Evolutionary conservation across 2,888 invertebrate genomes (phyloP).

Genomic region (Eucera pruinosa): DNA sequence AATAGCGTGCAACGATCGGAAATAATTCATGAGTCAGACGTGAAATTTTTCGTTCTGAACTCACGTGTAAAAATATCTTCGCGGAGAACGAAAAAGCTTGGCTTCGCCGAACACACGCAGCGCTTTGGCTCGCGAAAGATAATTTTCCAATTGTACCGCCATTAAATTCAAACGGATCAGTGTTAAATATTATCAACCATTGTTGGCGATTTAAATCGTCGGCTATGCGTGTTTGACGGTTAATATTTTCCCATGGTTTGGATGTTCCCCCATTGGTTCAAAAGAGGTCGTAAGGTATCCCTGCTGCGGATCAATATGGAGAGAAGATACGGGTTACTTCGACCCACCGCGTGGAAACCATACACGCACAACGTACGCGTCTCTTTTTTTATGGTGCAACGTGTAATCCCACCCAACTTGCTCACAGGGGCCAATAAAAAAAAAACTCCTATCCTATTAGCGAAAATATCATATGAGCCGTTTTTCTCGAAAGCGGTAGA

Average conservation of each 20-base stretch:
- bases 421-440: too few species aligned
- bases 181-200: neutral
- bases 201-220: neutral
- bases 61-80: conserved; percentile 41
- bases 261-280: conserved; percentile 43
- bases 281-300: conserved; percentile 55
- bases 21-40: conserved; percentile 50
- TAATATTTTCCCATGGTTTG: conserved; percentile 31
- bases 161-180: neutral
- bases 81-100: conserved; percentile 1
- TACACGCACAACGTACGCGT: conserved; percentile 1
- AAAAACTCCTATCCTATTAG: too few species aligned
- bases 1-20: conserved; percentile 62
- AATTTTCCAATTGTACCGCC: neutral
- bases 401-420: neutral
- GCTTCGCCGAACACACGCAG: neutral
- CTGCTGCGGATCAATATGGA: conserved; percentile 43
- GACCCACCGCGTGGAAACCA: conserved; percentile 15
- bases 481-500: too few species aligned
- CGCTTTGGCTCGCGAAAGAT: neutral
- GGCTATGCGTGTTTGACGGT: neutral
- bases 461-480: too few species aligned
- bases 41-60: conserved; percentile 38
- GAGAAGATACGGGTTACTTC: conserved; percentile 26
- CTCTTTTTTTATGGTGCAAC: conserved; percentile 14